Evolutionary conservation across 2,888 invertebrate species (phyloP), one percentile per base, ranked within the genome.

Genomic region (Nemapogon koenigi): DNA sequence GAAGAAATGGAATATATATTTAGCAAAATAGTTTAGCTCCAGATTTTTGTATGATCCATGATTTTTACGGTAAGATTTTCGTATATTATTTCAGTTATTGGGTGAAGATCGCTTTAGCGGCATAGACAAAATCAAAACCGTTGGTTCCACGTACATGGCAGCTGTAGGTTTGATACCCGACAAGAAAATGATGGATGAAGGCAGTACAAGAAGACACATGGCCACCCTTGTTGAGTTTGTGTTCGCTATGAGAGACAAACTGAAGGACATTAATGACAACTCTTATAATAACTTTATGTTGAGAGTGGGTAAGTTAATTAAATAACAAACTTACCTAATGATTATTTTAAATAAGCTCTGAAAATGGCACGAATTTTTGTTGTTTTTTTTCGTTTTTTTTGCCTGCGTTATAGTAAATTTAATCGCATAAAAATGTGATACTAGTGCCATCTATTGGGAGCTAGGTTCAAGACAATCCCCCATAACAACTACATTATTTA

Each of bases 121-220:
- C 18, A 90, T 95, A 52, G 94, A 94, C 69, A 95, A 95, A 71
- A 94, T 95, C 48, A 95, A 95, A 79, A 95, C 94, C 0, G 91
- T 94, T 4, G 94, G 94, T 7, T 91, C 92, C 3, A 94, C 94
- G 0, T 96, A 94, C 65, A 94, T 95, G 94, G 93, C 91, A 1
- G 94, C 94, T 0, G 90, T 94, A 3, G 95, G 95, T 1, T 79
- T 95, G 40, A 91, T 92, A 63, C 94, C 94, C 1, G 91, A 93
- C 53, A 81, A 83, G 50, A 80, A 85, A 47, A 87, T 89, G 62
- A 58, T 81, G 10, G 87, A 90, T 52, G 88, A 89, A 37, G 69
- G 64, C 4, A 76, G 71, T 48, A 57, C 71, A 2, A 59, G 63
- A 16, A 72, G 73, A 41, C 67, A 73, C 42, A 66, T 94, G 81